Percentiles rank a stretch among this genome's conserved stretches.
These are phyloP conservation scores for Poeciliopsis prolifica DNA, from an alignment of 2,113 vertebrate genomes.

Conservation along the genomic window DNA sequence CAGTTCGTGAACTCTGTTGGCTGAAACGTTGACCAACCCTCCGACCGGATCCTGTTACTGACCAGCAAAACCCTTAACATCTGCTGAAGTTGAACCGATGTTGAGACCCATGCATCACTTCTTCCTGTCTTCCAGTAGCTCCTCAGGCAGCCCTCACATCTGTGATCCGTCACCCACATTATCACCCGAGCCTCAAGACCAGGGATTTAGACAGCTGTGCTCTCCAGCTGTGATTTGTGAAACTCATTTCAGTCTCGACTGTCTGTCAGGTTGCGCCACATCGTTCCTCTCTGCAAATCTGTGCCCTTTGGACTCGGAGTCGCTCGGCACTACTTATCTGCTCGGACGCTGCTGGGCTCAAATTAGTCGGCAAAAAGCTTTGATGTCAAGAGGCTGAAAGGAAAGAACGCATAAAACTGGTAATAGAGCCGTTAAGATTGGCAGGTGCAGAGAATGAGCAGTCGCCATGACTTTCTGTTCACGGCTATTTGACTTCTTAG, in stretches of 20 bases:
- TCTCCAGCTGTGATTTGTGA: constrained; percentile 46
- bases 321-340: not conserved
- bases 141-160: constrained; percentile 25
- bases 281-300: constrained; percentile 26
- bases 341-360: not conserved
- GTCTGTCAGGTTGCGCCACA: constrained; percentile 10
- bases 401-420: constrained; percentile 13
- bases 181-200: constrained; percentile 12
- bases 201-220: constrained; percentile 34
- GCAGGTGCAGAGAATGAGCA: constrained; percentile 12
- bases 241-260: constrained; percentile 27
- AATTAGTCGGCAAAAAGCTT: constrained; percentile 28
- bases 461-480: not conserved
- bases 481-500: not conserved
- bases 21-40: not conserved
- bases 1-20: not conserved
- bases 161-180: constrained; percentile 26
- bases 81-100: constrained; percentile 10
- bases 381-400: constrained; percentile 12
- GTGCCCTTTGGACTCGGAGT: constrained; percentile 5
- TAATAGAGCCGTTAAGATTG: constrained; percentile 22
- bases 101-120: constrained; percentile 2
- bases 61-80: constrained; percentile 8
- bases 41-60: constrained; percentile 3
- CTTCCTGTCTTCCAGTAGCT: constrained; percentile 9